Percentiles rank a stretch among this genome's conserved stretches.
Evolutionary conservation across 2,113 vertebrate species (phyloP).

Genomic region (Hippocampus mohnikei): DNA sequence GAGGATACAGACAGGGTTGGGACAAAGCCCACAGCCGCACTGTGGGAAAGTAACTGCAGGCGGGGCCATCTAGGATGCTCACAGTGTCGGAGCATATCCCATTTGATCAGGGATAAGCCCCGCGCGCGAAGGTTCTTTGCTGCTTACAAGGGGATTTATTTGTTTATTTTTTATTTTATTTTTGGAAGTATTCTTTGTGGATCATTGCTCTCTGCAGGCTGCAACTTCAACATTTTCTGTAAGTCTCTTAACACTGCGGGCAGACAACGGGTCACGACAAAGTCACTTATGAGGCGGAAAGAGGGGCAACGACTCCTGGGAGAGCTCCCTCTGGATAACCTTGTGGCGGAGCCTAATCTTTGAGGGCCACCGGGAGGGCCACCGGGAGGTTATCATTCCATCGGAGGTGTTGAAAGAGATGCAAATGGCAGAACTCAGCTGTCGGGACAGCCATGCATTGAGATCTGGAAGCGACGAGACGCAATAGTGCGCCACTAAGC

Average conservation of each 20-base stretch:
- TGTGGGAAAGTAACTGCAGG: conserved; percentile 55
- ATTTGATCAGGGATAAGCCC: conserved; percentile 7
- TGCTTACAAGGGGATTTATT: conserved; percentile 12
- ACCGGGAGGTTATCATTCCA: conserved; percentile 19
- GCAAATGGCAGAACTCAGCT: conserved; percentile 20
- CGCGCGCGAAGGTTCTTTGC: background rate
- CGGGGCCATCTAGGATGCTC: conserved; percentile 12
- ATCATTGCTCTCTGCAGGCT: conserved; percentile 22
- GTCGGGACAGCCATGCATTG: conserved; percentile 25
- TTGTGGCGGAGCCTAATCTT: conserved; percentile 10
- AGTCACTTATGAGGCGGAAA: conserved; percentile 54
- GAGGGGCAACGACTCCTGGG: background rate
- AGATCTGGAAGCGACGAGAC: background rate
- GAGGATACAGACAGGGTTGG: conserved; percentile 29
- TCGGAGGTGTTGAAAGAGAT: background rate
- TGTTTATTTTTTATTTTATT: background rate
- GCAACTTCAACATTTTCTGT: conserved; percentile 15
- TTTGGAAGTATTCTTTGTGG: background rate
- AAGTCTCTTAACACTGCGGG: conserved; percentile 20
- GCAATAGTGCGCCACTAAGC: background rate
- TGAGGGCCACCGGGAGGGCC: conserved; percentile 1
- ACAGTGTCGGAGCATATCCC: conserved; percentile 20
- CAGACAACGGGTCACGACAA: conserved; percentile 62
- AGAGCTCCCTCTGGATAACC: conserved; percentile 13
- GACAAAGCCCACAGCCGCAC: conserved; percentile 46